Evolutionary conservation across 1,140 invertebrate genomes (phyloP), one percentile per base, ranked within the genome.

Genomic region (Leguminivora glycinivorella): DNA sequence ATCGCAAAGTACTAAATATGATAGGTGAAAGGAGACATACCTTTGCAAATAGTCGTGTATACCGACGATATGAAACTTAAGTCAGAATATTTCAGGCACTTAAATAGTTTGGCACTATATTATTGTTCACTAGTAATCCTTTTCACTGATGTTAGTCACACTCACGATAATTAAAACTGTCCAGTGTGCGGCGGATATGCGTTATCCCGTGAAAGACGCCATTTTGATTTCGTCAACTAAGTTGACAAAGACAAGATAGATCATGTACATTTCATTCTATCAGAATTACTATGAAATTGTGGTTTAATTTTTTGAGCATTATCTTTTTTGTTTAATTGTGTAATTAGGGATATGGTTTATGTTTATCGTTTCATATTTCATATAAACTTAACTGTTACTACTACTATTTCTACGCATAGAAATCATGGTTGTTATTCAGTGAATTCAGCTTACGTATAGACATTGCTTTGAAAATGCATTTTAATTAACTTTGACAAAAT

Each of bases 191-290:
- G 87, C 85, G 79, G 83, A 89, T 89, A 84, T 83, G 85, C 82
- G 82, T 85, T 88, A 90, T 82, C 78, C 81, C 81, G 81, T 86
- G 86, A 90, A 88, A 84, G 88, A 90, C 88, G 88, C 89, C 88
- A 91, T 91, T 90, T 91, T 91, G 88, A 91, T 90, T 89, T 91
- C 89, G 89, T 91, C 89, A 90, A 90, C 88, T 91, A 88, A 82
- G 75, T 34, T 68, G 67, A 77, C 72, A 87, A 75, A 89, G 83
- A 89, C 83, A 87, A 88, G 40, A 80, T 72, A 83, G 76, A 83
- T 0, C 67, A 4, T 40, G 5, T 63, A 56, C 76, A 74, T 80
- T 79, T 71, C 66, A 60, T 75, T 74, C 31, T 7, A 7, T 38
- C 34, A 38, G 34, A 38, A 56, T 56, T 24, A 56, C 34, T 52